Conservation (phyloP, 1,140 invertebrate species). For the Saccostrea echinata region DNA sequence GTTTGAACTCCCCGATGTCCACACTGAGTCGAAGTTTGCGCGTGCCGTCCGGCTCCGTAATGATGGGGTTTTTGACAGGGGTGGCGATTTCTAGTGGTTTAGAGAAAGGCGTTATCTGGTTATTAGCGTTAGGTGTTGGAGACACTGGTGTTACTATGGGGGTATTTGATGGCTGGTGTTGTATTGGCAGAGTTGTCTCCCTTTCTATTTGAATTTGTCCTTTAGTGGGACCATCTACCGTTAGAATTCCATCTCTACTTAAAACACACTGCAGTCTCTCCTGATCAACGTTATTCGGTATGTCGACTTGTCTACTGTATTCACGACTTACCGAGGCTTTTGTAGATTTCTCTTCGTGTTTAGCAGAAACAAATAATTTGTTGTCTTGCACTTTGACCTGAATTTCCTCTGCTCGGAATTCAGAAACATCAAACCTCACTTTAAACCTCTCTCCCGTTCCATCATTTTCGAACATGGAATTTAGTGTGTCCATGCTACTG, state of each 20-base stretch:
- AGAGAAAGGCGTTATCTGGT: constrained; percentile 54
- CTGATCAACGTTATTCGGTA: constrained; percentile 76
- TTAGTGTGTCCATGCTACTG: constrained; percentile 64
- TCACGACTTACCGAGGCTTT: constrained; percentile 74
- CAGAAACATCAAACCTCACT: constrained; percentile 77
- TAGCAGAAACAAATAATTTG: constrained; percentile 74
- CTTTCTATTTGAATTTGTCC: constrained; percentile 58
- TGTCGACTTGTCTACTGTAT: constrained; percentile 78
- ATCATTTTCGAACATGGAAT: constrained; percentile 71
- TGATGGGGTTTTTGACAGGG: constrained; percentile 75
- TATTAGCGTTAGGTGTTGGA: constrained; percentile 42
- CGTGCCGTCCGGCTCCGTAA: constrained; percentile 75
- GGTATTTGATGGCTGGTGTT: constrained; percentile 51
- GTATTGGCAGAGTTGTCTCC: constrained; percentile 67
- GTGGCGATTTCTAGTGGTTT: constrained; percentile 68
- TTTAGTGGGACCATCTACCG: constrained; percentile 72
- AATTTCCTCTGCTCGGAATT: constrained; percentile 78
- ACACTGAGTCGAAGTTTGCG: constrained; percentile 75
- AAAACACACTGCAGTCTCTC: constrained; percentile 74
- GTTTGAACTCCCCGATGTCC: constrained; percentile 76
- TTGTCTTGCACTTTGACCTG: constrained; percentile 76
- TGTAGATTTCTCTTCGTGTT: constrained; percentile 72
- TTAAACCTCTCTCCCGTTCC: constrained; percentile 73
- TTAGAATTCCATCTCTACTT: constrained; percentile 77
- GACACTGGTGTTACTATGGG: constrained; percentile 30